phyloP scores from a whole-genome alignment of 2,888 invertebrate genomes.

The Yponomeuta sedellus region DNA sequence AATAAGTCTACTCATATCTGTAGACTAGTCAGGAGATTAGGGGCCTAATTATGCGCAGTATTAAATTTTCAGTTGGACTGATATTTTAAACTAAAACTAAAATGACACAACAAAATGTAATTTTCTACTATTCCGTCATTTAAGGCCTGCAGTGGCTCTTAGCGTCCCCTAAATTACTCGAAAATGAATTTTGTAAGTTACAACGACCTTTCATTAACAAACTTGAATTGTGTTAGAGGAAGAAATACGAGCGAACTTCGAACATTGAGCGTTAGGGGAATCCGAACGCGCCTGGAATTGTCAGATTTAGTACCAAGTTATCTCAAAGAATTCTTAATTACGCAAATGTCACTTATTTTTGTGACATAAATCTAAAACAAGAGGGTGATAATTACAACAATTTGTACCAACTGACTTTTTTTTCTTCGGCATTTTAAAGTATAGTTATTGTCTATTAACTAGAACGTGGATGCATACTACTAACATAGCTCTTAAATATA shows the following conservation, averaged over 20 bases:
- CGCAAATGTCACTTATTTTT: neutral
- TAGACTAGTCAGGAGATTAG: too few species aligned
- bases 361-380: neutral
- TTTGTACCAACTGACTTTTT: too few species aligned
- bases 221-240: slow-evolving; percentile 54
- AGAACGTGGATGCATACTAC: too few species aligned
- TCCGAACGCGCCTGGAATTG: slow-evolving; percentile 37
- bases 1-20: too few species aligned
- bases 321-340: slow-evolving; percentile 5
- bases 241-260: slow-evolving; percentile 62
- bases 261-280: slow-evolving; percentile 47
- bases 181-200: slow-evolving; percentile 50
- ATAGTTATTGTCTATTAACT: too few species aligned
- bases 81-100: too few species aligned
- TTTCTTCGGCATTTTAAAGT: too few species aligned
- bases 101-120: too few species aligned
- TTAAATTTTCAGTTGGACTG: too few species aligned
- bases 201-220: slow-evolving; percentile 59
- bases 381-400: too few species aligned
- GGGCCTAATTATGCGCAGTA: too few species aligned
- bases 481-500: too few species aligned
- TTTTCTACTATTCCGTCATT: slow-evolving; percentile 21
- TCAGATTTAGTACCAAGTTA: slow-evolving; percentile 8
- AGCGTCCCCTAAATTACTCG: slow-evolving; percentile 39
- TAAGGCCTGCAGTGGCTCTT: slow-evolving; percentile 22